A percentile compares a stretch with the other conserved stretches of the same genome.
Evolutionary conservation across 1,140 invertebrate genomes (phyloP).

Genomic region (Drosophila bocki): DNA sequence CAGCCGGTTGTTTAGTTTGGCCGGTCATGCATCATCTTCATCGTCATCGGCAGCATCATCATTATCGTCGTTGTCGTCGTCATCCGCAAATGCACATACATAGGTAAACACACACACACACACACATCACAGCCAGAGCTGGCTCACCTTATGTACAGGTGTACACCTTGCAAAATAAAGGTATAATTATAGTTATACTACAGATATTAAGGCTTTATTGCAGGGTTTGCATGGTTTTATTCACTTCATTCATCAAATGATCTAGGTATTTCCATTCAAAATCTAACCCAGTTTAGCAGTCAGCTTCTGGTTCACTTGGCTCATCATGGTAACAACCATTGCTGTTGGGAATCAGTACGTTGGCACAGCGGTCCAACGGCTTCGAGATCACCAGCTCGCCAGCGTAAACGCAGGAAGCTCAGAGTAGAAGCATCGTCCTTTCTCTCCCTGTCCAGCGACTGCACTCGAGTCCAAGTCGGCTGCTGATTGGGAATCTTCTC

Average conservation of each 20-base stretch:
- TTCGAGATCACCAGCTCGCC: no score
- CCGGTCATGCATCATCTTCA: conserved; percentile 41
- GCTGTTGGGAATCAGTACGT: conserved; percentile 87
- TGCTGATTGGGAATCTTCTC: background rate
- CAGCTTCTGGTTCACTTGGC: conserved; percentile 38
- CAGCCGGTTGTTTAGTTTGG: conserved; percentile 49
- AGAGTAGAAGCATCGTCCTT: background rate
- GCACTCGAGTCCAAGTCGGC: background rate
- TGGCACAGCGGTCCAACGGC: conserved; percentile 86
- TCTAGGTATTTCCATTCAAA: conserved; percentile 10
- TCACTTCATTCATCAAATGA: background rate
- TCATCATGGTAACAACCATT: conserved; percentile 74
- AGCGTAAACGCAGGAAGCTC: conserved; percentile 64
- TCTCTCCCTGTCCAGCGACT: background rate
- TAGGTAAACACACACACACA: conserved; percentile 45
- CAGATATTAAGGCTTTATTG: background rate
- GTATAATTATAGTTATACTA: background rate
- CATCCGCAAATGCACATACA: conserved; percentile 33
- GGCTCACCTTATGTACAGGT: conserved; percentile 38
- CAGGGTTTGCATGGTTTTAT: background rate
- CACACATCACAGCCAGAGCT: conserved; percentile 19
- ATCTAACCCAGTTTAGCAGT: conserved; percentile 65
- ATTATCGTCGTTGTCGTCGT: conserved; percentile 1
- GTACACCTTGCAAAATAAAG: conserved; percentile 7
- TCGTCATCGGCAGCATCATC: conserved; percentile 8